Evolutionary conservation across 2,888 invertebrate species (phyloP).

Genomic region (Stenchaetothrips biformis): DNA sequence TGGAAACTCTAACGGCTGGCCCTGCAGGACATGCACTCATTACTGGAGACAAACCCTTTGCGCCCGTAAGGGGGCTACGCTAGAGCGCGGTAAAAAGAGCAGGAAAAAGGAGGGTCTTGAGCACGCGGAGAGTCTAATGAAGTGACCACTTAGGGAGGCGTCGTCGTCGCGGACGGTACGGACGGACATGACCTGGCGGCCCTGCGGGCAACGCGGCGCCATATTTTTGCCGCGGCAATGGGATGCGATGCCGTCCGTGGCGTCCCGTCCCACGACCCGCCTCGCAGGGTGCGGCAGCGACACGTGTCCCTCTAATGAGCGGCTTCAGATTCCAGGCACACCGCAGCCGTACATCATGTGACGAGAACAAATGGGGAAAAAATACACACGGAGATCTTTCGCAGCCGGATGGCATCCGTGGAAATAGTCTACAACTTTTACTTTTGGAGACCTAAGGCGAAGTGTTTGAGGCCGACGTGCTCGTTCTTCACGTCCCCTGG

Average conservation of each 20-base stretch:
- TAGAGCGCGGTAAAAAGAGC: not conserved
- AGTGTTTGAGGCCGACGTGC: no score
- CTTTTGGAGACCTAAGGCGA: no score
- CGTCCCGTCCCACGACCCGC: no score
- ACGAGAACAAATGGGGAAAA: not conserved
- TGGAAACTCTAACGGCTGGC: slow-evolving; percentile 8
- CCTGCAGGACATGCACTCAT: slow-evolving; percentile 1
- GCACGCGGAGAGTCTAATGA: not conserved
- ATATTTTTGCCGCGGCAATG: not conserved
- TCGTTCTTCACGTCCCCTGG: no score
- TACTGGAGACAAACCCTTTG: not conserved
- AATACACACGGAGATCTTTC: not conserved
- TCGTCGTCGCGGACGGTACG: not conserved
- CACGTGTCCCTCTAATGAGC: not conserved
- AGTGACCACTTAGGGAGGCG: slow-evolving; percentile 1
- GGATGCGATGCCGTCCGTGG: not conserved
- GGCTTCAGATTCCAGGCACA: slow-evolving; percentile 10
- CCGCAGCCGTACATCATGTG: not conserved
- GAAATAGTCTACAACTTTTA: not conserved
- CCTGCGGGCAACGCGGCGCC: not conserved
- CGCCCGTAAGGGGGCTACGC: no score
- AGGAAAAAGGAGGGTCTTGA: not conserved
- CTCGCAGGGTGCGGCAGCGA: no score
- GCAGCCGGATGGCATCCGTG: not conserved
- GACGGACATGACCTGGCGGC: not conserved